Percentiles rank a stretch among this genome's conserved stretches.
These are phyloP conservation scores for Rhorus exstirpatorius DNA, from an alignment of 2,888 invertebrate genomes.

Conservation along the genomic window DNA sequence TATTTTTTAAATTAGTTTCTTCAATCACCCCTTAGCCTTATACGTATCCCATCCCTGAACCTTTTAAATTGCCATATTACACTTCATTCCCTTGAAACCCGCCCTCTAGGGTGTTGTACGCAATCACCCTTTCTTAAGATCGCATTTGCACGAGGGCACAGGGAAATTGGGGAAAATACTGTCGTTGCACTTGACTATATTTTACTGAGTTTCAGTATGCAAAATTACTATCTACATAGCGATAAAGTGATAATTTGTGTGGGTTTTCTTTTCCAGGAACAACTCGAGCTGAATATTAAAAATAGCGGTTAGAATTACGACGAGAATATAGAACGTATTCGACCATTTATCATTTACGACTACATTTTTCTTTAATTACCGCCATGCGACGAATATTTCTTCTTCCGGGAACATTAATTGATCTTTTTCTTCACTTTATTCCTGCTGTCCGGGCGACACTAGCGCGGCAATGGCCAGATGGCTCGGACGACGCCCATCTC, in stretches of 20 bases:
- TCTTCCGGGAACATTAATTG: slow-evolving; percentile 57
- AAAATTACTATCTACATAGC: neutral
- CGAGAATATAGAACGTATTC: neutral
- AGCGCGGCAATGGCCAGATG: slow-evolving; percentile 27
- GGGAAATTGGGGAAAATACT: too few species aligned
- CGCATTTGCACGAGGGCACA: too few species aligned
- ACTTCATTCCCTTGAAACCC: too few species aligned
- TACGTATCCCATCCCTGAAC: too few species aligned
- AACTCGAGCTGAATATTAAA: neutral
- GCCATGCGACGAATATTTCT: slow-evolving; percentile 51
- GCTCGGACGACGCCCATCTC: slow-evolving; percentile 61
- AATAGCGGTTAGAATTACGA: neutral
- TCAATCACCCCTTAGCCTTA: too few species aligned
- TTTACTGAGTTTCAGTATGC: too few species aligned
- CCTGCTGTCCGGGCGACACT: neutral
- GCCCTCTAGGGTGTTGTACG: too few species aligned
- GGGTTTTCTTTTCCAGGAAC: neutral
- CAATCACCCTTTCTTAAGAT: too few species aligned
- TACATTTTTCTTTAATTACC: slow-evolving; percentile 39
- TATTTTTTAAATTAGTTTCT: too few species aligned
- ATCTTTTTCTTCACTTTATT: neutral
- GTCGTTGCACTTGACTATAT: too few species aligned
- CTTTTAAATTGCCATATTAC: too few species aligned
- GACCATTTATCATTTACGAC: slow-evolving; percentile 26
- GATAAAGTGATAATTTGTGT: neutral